Base-by-base conservation (phyloP, 2,113 vertebrate genomes). In the Urocolius indicus region DNA sequence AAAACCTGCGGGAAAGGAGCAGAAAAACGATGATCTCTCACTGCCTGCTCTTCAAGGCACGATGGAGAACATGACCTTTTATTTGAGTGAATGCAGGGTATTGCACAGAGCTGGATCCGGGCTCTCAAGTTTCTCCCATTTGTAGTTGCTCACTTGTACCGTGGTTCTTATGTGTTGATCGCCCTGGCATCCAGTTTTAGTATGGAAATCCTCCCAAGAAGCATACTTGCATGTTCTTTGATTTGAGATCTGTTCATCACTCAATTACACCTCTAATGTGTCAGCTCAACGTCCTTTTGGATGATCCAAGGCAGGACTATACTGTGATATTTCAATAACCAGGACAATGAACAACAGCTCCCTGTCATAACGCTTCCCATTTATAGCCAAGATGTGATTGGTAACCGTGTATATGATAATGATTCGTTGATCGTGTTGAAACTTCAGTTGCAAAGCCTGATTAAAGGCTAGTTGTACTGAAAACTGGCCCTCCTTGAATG, bases 21-120 rank as follows among this genome's bases (percentile, higher is more conserved):
- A 66, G 82, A 75, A 72, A 95, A 96, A 65, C 0, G 0, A 27
- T 86, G 51, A 63, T 88, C 48, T 78, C 72, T 95, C 63, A 68
- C 46, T 86, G 46, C 55, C 24, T 96, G 57, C 30, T 82, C 91
- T 95, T 93, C 84, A 93, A 95, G 93, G 96, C 36, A 75, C 81
- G 38, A 76, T 84, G 76, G 54, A 89, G 90, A 94, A 90, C 76
- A 48, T 92, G 92, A 94, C 78, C 89, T 91, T 93, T 93, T 41
- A 59, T 86, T 94, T 82, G 92, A 95, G 84, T 63, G 80, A 90
- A 48, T 90, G 58, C 72, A 86, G 61, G 12, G 26, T 83, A 46
- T 71, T 89, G 38, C 79, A 62, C 2, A 8, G 36, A 75, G 75
- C 84, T 3, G n/a, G 10, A 62, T 94, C 91, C 58, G 84, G 51